Evolutionary conservation across 2,797 vertebrate genomes (phyloP).

Genomic region (Acridotheres tristis): DNA sequence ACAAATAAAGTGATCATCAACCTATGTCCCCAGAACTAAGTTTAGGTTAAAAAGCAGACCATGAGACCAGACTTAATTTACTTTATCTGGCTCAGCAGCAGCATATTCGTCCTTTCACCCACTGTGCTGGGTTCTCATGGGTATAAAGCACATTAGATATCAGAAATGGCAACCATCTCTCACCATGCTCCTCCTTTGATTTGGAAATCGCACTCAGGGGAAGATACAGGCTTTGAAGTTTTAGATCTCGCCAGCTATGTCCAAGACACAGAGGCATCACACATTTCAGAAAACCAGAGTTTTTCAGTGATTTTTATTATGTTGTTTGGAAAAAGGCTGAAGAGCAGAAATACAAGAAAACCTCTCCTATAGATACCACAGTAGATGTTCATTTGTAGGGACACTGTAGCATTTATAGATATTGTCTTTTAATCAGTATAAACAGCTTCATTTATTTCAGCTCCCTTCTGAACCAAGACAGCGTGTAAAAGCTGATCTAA

Average conservation of each 20-base stretch:
- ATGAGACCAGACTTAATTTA: background rate
- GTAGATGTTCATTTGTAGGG: background rate
- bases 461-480: background rate
- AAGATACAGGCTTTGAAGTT: background rate
- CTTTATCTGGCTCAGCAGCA: background rate
- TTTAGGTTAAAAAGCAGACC: background rate
- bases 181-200: background rate
- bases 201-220: background rate
- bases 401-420: background rate
- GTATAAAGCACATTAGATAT: background rate
- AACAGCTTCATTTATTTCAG: background rate
- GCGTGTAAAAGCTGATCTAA: background rate
- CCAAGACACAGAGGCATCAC: background rate
- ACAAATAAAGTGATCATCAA: background rate
- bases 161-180: background rate
- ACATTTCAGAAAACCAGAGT: background rate
- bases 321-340: background rate
- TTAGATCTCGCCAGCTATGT: background rate
- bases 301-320: background rate
- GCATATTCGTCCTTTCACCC: background rate
- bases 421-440: background rate
- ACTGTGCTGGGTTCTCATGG: background rate
- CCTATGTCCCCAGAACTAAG: background rate
- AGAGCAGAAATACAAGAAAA: constrained; percentile 14
- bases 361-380: constrained; percentile 18